Evolutionary conservation across 2,113 vertebrate genomes (phyloP).

Genomic region (Menidia beryllina): DNA sequence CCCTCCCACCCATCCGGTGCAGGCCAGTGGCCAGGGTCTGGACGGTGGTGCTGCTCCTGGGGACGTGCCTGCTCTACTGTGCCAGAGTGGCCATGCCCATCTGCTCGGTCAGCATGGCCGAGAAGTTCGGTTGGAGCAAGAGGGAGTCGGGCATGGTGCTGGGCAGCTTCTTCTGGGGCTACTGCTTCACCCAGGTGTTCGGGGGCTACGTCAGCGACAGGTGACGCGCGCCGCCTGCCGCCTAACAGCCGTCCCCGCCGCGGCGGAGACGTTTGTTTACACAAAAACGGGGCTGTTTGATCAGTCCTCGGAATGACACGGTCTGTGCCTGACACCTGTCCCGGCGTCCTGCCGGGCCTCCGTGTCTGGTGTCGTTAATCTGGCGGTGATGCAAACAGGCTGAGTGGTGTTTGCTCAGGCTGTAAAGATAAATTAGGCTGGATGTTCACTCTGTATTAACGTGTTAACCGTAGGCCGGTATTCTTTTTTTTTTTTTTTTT

Average conservation of each 20-base stretch:
- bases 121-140: constrained; percentile 92
- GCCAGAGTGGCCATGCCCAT: constrained; percentile 90
- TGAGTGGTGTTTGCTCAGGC: constrained; percentile 27
- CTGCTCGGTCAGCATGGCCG: constrained; percentile 88
- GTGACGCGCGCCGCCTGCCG: constrained; percentile 53
- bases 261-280: neutral
- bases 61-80: constrained; percentile 95
- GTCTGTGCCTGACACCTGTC: neutral
- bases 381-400: constrained; percentile 15
- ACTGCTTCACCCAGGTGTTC: constrained; percentile 93
- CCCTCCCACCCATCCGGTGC: constrained; percentile 7
- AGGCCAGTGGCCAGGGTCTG: constrained; percentile 89
- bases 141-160: constrained; percentile 90
- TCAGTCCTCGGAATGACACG: neutral
- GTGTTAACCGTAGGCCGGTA: neutral
- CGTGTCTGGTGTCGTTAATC: neutral
- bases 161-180: constrained; percentile 99
- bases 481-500: no score
- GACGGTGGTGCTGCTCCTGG: constrained; percentile 89
- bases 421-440: neutral
- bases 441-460: constrained; percentile 1
- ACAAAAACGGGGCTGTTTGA: neutral
- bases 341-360: neutral
- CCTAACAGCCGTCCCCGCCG: no score
- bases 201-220: constrained; percentile 94